These are phyloP conservation scores for Tenebrio molitor DNA, from an alignment of 1,140 invertebrate genomes.

Conservation along the genomic window DNA sequence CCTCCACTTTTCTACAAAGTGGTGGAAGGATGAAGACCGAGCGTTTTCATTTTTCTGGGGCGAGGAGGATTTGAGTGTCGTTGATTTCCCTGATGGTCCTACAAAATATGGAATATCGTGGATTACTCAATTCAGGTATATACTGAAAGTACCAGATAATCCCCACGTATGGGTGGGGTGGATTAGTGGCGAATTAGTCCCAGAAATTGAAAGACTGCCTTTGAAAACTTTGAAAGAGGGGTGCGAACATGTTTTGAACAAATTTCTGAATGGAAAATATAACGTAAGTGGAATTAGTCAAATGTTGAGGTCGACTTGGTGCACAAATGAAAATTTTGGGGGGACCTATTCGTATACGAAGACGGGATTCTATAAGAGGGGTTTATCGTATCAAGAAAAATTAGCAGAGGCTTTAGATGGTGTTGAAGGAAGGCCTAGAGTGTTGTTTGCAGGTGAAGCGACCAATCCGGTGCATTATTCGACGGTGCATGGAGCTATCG, in stretches of 20 bases:
- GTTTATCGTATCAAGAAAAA: background rate
- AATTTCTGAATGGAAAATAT: conserved; percentile 55
- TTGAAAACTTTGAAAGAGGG: conserved; percentile 61
- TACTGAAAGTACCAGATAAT: conserved; percentile 66
- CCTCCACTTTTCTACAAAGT: conserved; percentile 69
- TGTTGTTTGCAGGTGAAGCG: background rate
- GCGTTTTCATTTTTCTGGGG: conserved; percentile 32
- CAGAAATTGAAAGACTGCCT: conserved; percentile 68
- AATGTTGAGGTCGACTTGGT: conserved; percentile 41
- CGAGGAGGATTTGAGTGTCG: conserved; percentile 23
- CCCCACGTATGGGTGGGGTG: conserved; percentile 70
- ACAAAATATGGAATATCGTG: background rate
- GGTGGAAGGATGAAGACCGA: conserved; percentile 15
- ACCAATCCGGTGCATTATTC: too few relatives aligned
- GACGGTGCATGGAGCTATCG: too few relatives aligned
- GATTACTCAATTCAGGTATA: conserved; percentile 64
- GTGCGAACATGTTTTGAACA: conserved; percentile 64
- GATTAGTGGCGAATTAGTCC: conserved; percentile 69
- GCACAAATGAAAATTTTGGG: conserved; percentile 48
- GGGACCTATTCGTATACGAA: conserved; percentile 47
- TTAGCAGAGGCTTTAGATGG: background rate
- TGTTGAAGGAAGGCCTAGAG: background rate
- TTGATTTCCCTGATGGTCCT: too few relatives aligned
- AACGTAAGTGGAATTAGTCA: conserved; percentile 55
- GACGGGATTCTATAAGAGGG: background rate